Evolutionary conservation across 2,113 vertebrate species (phyloP).

Genomic region (Eulacestoma nigropectus): DNA sequence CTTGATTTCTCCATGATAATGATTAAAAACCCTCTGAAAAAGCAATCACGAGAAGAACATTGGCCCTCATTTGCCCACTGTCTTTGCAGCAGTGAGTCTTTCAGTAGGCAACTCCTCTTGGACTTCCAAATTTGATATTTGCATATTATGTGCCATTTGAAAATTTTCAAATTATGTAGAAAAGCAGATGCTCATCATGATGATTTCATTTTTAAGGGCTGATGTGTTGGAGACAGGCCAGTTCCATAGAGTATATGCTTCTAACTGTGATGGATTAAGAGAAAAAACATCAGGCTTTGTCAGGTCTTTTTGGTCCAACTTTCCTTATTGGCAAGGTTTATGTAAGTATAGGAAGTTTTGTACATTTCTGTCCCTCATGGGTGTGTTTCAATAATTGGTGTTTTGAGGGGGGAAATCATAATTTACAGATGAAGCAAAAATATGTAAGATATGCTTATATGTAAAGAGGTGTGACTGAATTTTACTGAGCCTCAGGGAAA

Average conservation of each 20-base stretch:
- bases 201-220: constrained; percentile 22
- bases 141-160: not conserved
- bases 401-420: not conserved
- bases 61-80: not conserved
- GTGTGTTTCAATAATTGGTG: not conserved
- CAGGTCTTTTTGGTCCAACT: not conserved
- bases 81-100: not conserved
- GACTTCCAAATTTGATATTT: not conserved
- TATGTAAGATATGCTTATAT: not conserved
- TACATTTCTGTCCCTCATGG: not conserved
- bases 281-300: not conserved
- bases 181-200: constrained; percentile 11
- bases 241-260: not conserved
- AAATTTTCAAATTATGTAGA: not conserved
- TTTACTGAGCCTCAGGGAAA: constrained; percentile 23
- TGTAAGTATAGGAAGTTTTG: not conserved
- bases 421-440: constrained; percentile 25
- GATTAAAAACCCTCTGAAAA: not conserved
- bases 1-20: not conserved
- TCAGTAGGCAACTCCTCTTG: not conserved
- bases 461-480: not conserved
- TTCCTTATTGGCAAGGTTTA: not conserved
- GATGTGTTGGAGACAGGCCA: not conserved
- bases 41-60: not conserved
- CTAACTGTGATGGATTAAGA: constrained; percentile 21